These are phyloP conservation scores for Melopsittacus undulatus DNA, from an alignment of 2,797 vertebrate genomes.

Conservation along the genomic window DNA sequence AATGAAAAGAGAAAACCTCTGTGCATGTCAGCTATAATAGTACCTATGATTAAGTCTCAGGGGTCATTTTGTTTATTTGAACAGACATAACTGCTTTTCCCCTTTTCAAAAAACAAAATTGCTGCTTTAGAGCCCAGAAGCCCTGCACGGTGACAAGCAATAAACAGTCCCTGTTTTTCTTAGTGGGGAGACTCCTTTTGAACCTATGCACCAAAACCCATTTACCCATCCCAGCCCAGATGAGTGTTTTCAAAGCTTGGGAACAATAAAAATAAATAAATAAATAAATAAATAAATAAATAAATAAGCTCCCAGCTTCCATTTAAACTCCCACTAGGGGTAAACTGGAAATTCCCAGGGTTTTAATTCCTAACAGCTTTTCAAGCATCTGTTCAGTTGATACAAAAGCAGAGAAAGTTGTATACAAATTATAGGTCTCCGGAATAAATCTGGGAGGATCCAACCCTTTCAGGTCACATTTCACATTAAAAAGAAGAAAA, in stretches of 20 bases:
- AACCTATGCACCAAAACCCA: slow-evolving; percentile 41
- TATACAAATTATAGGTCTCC: background rate
- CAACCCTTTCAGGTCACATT: background rate
- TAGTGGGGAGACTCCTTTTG: slow-evolving; percentile 50
- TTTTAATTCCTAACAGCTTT: background rate
- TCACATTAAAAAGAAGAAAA: background rate
- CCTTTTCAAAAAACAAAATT: slow-evolving; percentile 67
- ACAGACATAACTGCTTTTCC: slow-evolving; percentile 66
- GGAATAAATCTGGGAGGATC: background rate
- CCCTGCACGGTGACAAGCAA: slow-evolving; percentile 38
- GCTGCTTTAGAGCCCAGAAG: slow-evolving; percentile 64
- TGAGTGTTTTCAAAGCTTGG: background rate
- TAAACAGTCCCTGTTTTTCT: slow-evolving; percentile 74
- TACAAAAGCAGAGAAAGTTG: background rate
- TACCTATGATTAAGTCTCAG: slow-evolving; percentile 65
- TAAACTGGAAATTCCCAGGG: background rate
- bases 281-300: background rate
- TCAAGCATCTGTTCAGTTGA: background rate
- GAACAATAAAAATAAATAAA: background rate
- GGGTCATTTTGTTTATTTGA: slow-evolving; percentile 72
- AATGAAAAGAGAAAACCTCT: background rate
- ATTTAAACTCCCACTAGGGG: background rate
- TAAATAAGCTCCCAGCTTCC: background rate
- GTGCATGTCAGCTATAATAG: slow-evolving; percentile 33
- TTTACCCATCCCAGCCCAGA: background rate